Conservation (phyloP, 2,888 invertebrate genomes). For the Lasioglossum oenotherae region DNA sequence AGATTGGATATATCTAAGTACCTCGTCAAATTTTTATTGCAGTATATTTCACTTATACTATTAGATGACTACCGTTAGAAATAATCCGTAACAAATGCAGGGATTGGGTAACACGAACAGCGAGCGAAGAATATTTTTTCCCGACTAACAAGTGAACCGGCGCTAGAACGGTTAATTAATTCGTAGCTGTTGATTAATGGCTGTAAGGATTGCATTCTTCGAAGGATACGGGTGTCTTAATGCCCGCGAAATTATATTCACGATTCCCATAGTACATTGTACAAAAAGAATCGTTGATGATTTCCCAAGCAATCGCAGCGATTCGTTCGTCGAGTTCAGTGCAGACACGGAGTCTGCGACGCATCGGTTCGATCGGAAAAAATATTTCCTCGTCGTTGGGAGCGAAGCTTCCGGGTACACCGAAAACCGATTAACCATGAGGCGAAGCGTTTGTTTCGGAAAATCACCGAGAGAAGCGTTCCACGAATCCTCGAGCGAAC, state of each 20-base stretch:
- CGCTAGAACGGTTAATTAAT: background rate
- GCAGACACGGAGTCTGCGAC: background rate
- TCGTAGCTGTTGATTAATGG: background rate
- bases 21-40: too few species aligned
- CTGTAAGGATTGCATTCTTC: background rate
- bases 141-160: background rate
- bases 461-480: conserved; percentile 4
- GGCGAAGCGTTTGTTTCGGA: background rate
- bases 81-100: background rate
- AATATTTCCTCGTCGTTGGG: background rate
- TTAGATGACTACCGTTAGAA: background rate
- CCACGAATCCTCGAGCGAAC: background rate
- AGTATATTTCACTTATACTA: background rate
- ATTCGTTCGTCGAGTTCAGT: conserved; percentile 14
- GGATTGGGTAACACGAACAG: background rate
- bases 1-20: too few species aligned
- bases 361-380: background rate
- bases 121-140: background rate
- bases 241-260: background rate
- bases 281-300: background rate
- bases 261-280: background rate
- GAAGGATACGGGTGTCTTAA: background rate
- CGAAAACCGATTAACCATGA: conserved; percentile 42
- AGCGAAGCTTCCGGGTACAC: conserved; percentile 25
- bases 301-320: background rate